Percentiles rank a stretch among this genome's conserved stretches.
These are phyloP conservation scores for Scaptomyza flava DNA, from an alignment of 2,888 invertebrate species.

Conservation along the genomic window DNA sequence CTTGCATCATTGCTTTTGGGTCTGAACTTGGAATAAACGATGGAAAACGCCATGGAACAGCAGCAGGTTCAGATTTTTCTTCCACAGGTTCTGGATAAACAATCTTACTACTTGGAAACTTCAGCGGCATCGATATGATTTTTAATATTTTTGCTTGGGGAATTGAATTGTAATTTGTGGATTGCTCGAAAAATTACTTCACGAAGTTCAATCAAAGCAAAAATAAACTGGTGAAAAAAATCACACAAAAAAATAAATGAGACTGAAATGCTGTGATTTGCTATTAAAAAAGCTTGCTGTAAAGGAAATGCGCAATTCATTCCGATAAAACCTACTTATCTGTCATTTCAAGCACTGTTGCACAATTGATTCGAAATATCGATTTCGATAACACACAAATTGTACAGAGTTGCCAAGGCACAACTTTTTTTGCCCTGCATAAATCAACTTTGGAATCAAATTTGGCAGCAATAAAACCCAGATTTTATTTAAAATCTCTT, in stretches of 20 bases:
- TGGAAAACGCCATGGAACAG: background rate
- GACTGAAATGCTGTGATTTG: background rate
- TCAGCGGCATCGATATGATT: background rate
- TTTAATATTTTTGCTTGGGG: background rate
- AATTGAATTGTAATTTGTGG: too few species aligned
- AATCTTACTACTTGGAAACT: background rate
- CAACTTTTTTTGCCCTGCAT: too few species aligned
- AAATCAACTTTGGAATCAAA: too few species aligned
- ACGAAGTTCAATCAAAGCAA: too few species aligned
- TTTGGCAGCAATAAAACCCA: too few species aligned
- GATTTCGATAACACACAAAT: background rate
- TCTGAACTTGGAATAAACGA: background rate
- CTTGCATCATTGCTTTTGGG: background rate
- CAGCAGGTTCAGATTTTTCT: background rate
- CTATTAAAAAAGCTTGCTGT: background rate
- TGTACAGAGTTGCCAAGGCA: background rate
- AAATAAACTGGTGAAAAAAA: too few species aligned
- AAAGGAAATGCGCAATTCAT: background rate
- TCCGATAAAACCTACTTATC: background rate
- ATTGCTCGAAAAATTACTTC: too few species aligned
- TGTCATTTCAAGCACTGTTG: background rate
- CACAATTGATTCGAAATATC: background rate
- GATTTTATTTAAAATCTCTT: too few species aligned
- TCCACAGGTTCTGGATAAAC: background rate
- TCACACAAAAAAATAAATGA: too few species aligned